A percentile compares a stretch with the other conserved stretches of the same genome.
Evolutionary conservation across 2,113 vertebrate species (phyloP).

Genomic region (Electrona antarctica): DNA sequence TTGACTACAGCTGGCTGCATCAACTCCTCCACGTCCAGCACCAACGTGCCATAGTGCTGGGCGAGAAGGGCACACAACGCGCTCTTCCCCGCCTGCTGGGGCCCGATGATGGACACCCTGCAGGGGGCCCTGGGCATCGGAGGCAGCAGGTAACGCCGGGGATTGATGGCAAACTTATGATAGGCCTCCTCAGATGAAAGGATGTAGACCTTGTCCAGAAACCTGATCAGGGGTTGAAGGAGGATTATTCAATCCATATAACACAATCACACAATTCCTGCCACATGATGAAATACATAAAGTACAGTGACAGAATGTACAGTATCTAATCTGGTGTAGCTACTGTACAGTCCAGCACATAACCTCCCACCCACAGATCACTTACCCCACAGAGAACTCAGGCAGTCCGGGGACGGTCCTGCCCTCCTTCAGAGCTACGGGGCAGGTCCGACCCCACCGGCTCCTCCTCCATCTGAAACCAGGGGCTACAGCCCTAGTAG

Average conservation of each 20-base stretch:
- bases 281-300: no score
- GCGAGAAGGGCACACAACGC: constrained; percentile 83
- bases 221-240: constrained; percentile 73
- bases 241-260: no score
- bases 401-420: constrained; percentile 78
- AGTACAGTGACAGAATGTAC: not conserved
- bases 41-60: constrained; percentile 78
- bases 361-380: not conserved
- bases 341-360: not conserved
- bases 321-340: not conserved
- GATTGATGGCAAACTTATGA: constrained; percentile 83
- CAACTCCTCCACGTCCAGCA: constrained; percentile 82
- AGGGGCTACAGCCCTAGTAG: constrained; percentile 74
- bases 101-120: constrained; percentile 86
- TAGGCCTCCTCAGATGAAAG: constrained; percentile 85
- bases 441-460: constrained; percentile 87
- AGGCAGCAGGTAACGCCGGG: constrained; percentile 87
- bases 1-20: constrained; percentile 65
- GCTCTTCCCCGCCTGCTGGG: constrained; percentile 84
- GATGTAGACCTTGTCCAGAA: constrained; percentile 91
- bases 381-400: constrained; percentile 86
- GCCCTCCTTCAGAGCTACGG: constrained; percentile 88
- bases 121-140: constrained; percentile 89
- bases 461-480: constrained; percentile 90
- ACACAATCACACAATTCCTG: not conserved